A percentile compares a stretch with the other conserved stretches of the same genome.
Evolutionary conservation across 2,888 invertebrate genomes (phyloP).

Genomic region (Ethmia dodecea): DNA sequence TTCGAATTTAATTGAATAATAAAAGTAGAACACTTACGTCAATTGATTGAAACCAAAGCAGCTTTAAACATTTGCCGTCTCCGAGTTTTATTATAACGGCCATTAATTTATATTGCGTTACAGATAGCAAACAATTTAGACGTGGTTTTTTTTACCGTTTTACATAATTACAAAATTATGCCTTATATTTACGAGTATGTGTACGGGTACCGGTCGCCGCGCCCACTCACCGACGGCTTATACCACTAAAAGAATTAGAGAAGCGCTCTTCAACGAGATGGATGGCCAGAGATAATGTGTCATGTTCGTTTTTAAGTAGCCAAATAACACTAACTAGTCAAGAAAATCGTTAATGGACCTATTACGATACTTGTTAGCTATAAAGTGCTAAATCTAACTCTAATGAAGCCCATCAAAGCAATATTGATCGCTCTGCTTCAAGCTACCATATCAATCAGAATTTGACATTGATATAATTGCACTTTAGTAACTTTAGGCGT

Average conservation of each 20-base stretch:
- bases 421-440: too few relatives aligned
- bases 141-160: conserved; percentile 64
- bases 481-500: too few relatives aligned
- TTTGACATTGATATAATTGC: too few relatives aligned
- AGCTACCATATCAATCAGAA: too few relatives aligned
- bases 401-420: conserved; percentile 17
- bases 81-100: conserved; percentile 58
- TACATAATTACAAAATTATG: conserved; percentile 73
- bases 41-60: conserved; percentile 51
- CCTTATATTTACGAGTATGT: conserved; percentile 55
- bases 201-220: conserved; percentile 35
- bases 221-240: conserved; percentile 43
- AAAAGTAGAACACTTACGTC: conserved; percentile 57
- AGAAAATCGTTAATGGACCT: conserved; percentile 51
- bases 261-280: conserved; percentile 53
- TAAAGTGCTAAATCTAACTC: too few relatives aligned
- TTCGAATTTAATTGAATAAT: conserved; percentile 44
- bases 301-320: conserved; percentile 58
- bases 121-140: conserved; percentile 64
- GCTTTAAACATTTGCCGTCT: conserved; percentile 58
- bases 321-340: conserved; percentile 46
- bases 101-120: conserved; percentile 70
- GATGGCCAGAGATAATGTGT: conserved; percentile 61
- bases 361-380: conserved; percentile 26
- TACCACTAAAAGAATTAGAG: conserved; percentile 51